Base-by-base conservation (phyloP, 2,888 invertebrate genomes). In the Athetis lepigone region DNA sequence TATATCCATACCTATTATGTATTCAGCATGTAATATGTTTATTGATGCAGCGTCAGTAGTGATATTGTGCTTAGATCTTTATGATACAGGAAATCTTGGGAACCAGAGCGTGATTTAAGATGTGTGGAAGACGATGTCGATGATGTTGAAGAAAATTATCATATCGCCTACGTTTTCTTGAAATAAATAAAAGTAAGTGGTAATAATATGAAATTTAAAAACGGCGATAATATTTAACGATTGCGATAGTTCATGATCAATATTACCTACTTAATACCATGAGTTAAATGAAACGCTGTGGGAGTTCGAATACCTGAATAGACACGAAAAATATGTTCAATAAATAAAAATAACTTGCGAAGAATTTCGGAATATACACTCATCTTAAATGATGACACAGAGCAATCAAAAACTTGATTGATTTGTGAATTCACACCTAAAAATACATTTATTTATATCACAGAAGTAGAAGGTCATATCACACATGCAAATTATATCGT, bases 1-100 rank as follows among this genome's bases (percentile, higher is more conserved):
- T 73, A 70, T 66, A 80, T 83, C 76, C 80, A 81, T 77, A 83
- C 63, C 70, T 75, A 66, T 77, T 75, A 66, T 73, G 62, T 47
- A 60, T 49, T 52, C 49, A 63, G 45, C 39, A 60, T 49, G 72
- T 69, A 66, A 72, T 77, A 72, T 57, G 57, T 77, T 77, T 77
- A 75, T 75, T 72, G 77, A 75, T 59, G 36, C 23, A 33, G 25
- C 40, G 51, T 57, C 57, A 36, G 49, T 54, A 66, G 52, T 72
- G 69, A 78, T 78, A 77, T 75, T 75, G 78, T 77, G 51, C 50
- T 51, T 52, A 78, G 69, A 67, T 77, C 64, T 78, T 77, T 69
- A 78, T 65, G 73, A 57, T 19, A 50, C 59, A 75, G 75, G 75
- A 75, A 78, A 73, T 67, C 78, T 75, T 78, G 75, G 62, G 72